Base-by-base conservation (phyloP, 2,888 invertebrate species). In the Dynastes tityus region DNA sequence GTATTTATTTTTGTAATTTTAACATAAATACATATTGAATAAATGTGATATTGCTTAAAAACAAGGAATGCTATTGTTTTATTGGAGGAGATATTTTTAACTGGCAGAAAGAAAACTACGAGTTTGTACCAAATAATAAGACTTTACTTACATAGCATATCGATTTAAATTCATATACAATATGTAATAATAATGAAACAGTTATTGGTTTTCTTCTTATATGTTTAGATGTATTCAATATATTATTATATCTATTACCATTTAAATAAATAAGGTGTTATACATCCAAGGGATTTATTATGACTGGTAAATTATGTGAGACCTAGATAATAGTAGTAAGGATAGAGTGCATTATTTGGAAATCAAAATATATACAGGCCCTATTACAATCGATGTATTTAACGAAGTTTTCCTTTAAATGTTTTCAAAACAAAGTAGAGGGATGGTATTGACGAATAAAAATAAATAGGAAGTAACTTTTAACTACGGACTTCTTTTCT, bases 151-250 rank as follows among this genome's bases (percentile, higher is more conserved):
- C 77, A 76, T 76, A 73, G 73, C 73, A 55, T 51, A 63, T 61
- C 22, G 32, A 8, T 77, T 71, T 51, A 77, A 78, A 73, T 78
- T 78, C 78, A 78, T 63, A 73, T 78, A 78, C 78, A 78, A 78
- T 64, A 68, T 63, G 27, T 63, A 63, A 32, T 68, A 49, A 68
- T 55, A 55, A 16, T 16, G 22, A 55, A 55, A 55, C 22, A 55
- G 8, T 55, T 68, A 68, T 49, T 68, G 45, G 27, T 13, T 27
- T 32, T 63, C 13, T 63, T 13, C 32, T 32, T 68, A 68, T 13
- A 68, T 16, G 49, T 68, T 40, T 61, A 74, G 45, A 74, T 55
- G 55, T 74, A 74, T 61, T 61, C 40, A 40, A 74, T 74, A 55
- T 55, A 55, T 51, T 9, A 22, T 22, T 22, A 55, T 55, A 55